Evolutionary conservation across 2,888 invertebrate genomes (phyloP), one percentile per base, ranked within the genome.

Genomic region (Nemoura dubitans): DNA sequence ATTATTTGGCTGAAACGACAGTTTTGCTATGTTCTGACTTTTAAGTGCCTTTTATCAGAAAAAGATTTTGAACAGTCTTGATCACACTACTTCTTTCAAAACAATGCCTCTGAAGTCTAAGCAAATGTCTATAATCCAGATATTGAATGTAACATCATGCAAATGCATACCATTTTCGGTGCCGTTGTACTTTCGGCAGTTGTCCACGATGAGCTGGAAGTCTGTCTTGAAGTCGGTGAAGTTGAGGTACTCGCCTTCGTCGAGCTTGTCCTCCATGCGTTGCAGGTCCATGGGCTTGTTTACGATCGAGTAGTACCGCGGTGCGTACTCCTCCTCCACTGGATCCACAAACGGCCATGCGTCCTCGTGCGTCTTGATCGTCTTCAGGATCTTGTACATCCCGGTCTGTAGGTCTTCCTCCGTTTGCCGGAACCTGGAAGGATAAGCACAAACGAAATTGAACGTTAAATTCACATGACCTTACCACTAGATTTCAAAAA

Each of bases 281-380:
- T 95, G 94, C 85, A 98, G 93, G 91, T 97, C 97, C 97, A 98
- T 98, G 0, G 98, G 98, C 89, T 95, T 93, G 85, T 92, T 91
- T 86, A 95, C 93, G 83, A 94, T 93, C 87, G 93, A 93, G 89
- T 94, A 94, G 89, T 94, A 94, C 76, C 92, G 85, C 0, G 98
- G 98, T 0, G 98, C 98, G 91, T 96, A 97, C 90, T 97, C 96
- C 90, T 98, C 98, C 90, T 98, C 97, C 0, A 98, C 98, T 0
- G 98, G 97, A 90, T 98, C 97, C 91, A 96, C 94, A 92, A 98
- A 98, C 0, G 98, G 98, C 98, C 98, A 98, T 0, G 98, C 97
- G 91, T 98, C 98, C 87, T 96, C 95, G 91, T 98, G 97, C 89
- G 96, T 95, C 90, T 96, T 97, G 76, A 98, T 94, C 90, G 96